phyloP scores from a whole-genome alignment of 2,797 vertebrate species.

The Thamnophis elegans region DNA sequence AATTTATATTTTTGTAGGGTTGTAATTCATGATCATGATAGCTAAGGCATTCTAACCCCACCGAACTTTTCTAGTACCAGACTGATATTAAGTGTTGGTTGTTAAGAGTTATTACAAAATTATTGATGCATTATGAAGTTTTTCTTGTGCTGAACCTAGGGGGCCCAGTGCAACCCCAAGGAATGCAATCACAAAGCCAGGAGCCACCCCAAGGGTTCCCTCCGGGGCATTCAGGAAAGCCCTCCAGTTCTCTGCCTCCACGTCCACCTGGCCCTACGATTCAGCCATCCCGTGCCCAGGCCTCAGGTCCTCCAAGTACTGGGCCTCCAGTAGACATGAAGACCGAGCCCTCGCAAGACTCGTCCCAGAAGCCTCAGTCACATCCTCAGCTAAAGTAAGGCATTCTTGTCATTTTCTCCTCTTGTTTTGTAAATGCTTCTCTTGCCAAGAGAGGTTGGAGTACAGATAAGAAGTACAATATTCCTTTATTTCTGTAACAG shows the following conservation, averaged over 20 bases:
- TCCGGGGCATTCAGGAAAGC: conserved; percentile 76
- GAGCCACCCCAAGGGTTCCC: conserved; percentile 73
- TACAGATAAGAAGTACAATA: neutral
- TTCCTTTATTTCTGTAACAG: fast-evolving
- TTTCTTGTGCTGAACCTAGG: conserved; percentile 87
- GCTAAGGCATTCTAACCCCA: neutral
- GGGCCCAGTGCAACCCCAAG: conserved; percentile 89
- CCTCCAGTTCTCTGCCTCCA: conserved; percentile 78
- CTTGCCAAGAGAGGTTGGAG: neutral
- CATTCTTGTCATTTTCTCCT: conserved; percentile 45
- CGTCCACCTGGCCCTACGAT: conserved; percentile 78
- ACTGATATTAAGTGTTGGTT: conserved; percentile 57
- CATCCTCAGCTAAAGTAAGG: conserved; percentile 98
- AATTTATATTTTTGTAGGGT: conserved; percentile 12
- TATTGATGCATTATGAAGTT: conserved; percentile 78
- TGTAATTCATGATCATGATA: neutral
- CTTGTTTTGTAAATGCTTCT: neutral
- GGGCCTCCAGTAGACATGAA: conserved; percentile 77
- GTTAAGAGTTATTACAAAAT: conserved; percentile 64
- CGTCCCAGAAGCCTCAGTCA: conserved; percentile 81
- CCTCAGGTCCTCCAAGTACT: conserved; percentile 78
- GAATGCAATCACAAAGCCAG: conserved; percentile 81
- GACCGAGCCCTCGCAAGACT: conserved; percentile 70
- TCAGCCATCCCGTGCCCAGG: conserved; percentile 81
- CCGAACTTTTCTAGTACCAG: conserved; percentile 38